These are phyloP conservation scores for Sinosuthora webbiana DNA, from an alignment of 2,113 vertebrate species.

Conservation along the genomic window DNA sequence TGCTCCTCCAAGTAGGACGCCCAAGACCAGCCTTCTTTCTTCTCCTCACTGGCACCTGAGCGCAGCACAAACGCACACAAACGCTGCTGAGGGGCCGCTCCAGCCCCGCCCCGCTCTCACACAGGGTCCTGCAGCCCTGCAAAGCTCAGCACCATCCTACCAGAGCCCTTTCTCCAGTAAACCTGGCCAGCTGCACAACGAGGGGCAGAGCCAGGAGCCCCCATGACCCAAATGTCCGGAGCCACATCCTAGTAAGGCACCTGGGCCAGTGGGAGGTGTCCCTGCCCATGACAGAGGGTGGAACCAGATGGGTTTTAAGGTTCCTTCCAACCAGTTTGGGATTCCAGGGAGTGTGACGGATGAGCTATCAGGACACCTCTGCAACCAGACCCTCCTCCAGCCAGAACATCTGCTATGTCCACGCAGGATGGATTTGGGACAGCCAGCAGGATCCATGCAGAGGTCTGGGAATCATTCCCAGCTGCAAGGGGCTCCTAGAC, in stretches of 20 bases:
- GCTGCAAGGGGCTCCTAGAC: neutral
- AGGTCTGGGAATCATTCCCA: neutral
- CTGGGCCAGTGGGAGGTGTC: neutral
- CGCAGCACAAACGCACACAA: conserved; percentile 61
- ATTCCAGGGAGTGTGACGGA: neutral
- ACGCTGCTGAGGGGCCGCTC: neutral
- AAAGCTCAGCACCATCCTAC: neutral
- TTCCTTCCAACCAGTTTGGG: neutral
- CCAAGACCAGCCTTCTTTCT: conserved; percentile 93
- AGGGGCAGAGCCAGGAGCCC: neutral
- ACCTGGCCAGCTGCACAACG: fast-evolving
- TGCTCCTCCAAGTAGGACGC: conserved; percentile 88
- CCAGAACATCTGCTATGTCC: neutral
- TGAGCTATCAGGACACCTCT: neutral
- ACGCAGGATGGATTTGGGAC: neutral
- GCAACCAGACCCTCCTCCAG: neutral
- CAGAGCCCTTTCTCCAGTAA: neutral
- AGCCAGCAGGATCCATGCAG: neutral
- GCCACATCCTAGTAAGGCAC: neutral
- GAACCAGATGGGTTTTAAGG: neutral
- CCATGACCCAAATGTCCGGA: neutral
- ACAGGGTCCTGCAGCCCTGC: neutral
- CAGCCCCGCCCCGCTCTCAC: neutral
- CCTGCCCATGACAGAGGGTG: neutral
- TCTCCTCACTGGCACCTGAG: conserved; percentile 78